Base-by-base conservation (phyloP, 2,113 vertebrate species). In the Henicopernis longicauda region DNA sequence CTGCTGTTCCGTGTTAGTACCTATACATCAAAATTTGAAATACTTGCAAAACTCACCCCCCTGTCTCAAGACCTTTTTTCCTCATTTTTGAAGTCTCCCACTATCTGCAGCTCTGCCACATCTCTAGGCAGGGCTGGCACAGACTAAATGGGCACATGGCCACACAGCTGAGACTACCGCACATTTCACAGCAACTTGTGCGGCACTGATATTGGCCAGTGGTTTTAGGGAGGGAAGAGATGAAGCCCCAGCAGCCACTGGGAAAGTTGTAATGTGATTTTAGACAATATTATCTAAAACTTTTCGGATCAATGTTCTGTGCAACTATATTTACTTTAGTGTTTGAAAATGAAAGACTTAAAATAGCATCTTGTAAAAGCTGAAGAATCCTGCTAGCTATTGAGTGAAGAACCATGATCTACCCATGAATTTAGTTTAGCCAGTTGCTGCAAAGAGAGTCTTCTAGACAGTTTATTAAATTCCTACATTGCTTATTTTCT, bases 71-170 rank as follows among this genome's bases (percentile, higher is more conserved):
- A 23, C 36, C 36, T 32, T 16, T 36, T 14, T 31, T 21, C 9
- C 25, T 47, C 7, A 0, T 31, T 47, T 47, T 45, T 49, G 31
- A 13, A n/a, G 23, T 11, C n/a, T 38, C 36, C 34, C 16, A 1
- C 55, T 3, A 0, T 0, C 6, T 1, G 19, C 34, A 52, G 69
- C 45, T 19, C 70, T 59, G 59, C 8, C 19, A 3, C 42, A n/a
- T 2, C 38, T 21, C 25, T 4, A 2, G 66, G 78, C 66, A 79
- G 59, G 73, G 44, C 44, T 69, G 76, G 47, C 52, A 20, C 52
- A n/a, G 36, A 1, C 5, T 4, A 14, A 34, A 5, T 0, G n/a
- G 59, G n/a, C 1, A 0, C 18, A 2, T 0, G 4, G 34, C 32
- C 2, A 1, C 29, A 10, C 1, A 26, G 54, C 54, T 31, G 27